Conservation (phyloP, 2,113 vertebrate genomes). For the Rattus rattus region DNA sequence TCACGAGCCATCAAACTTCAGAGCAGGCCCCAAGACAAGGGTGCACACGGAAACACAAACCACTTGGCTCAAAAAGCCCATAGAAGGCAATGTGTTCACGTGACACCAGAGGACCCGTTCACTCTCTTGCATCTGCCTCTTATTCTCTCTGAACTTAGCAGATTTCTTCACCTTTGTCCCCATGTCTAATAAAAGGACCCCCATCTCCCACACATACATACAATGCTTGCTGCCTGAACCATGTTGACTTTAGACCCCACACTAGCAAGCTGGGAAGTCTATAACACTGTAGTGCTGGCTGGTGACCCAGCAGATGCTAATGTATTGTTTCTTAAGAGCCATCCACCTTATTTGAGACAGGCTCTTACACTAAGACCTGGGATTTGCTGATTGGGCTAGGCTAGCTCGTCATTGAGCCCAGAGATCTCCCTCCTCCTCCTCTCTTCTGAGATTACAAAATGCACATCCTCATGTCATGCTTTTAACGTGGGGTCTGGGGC, state of each 20-base stretch:
- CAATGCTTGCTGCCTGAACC: not conserved
- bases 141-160: too few relatives aligned
- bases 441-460: not conserved
- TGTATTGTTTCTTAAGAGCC: not conserved
- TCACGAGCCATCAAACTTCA: not conserved
- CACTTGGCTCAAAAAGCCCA: accelerated
- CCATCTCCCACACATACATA: not conserved
- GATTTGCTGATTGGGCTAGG: not conserved
- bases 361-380: too few relatives aligned
- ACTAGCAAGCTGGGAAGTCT: not conserved
- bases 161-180: not conserved
- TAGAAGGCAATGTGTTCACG: too few relatives aligned
- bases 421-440: not conserved
- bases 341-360: not conserved
- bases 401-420: not conserved
- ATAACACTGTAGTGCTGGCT: not conserved
- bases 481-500: not conserved
- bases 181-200: not conserved
- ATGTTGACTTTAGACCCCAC: accelerated
- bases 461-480: not conserved
- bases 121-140: not conserved
- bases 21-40: not conserved
- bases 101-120: too few relatives aligned
- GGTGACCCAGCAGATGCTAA: not conserved
- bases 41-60: not conserved